Percentiles rank a stretch among this genome's conserved stretches.
These are phyloP conservation scores for Paraplagusia blochii DNA, from an alignment of 2,113 vertebrate genomes.

Conservation along the genomic window DNA sequence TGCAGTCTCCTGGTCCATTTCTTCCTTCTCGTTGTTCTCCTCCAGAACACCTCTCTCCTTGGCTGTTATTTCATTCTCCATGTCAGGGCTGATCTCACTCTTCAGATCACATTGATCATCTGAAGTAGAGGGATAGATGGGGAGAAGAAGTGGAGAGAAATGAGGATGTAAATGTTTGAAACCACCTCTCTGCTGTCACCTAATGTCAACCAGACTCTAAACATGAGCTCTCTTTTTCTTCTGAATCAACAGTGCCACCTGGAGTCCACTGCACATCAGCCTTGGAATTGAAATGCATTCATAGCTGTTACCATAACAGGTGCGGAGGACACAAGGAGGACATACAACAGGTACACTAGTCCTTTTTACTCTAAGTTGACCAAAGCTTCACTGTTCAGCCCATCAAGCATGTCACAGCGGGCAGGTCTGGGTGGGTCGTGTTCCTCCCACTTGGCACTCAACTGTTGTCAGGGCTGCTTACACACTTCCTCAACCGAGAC, in stretches of 20 bases:
- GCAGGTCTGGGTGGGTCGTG: no score
- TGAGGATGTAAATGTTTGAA: constrained; percentile 18
- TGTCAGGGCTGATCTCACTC: constrained; percentile 59
- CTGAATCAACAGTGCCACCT: constrained; percentile 65
- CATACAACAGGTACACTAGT: no score
- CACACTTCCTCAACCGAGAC: no score
- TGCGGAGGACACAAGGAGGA: no score
- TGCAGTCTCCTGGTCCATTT: constrained; percentile 59
- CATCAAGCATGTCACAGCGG: no score
- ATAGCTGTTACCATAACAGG: no score
- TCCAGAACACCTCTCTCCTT: constrained; percentile 72
- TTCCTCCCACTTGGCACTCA: no score
- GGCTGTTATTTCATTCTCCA: constrained; percentile 68
- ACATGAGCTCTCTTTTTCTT: neutral
- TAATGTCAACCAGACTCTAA: constrained; percentile 3
- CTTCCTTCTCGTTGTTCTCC: constrained; percentile 74
- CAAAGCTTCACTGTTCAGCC: no score
- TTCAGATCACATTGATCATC: constrained; percentile 72
- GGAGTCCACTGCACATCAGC: constrained; percentile 5
- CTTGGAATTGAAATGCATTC: neutral
- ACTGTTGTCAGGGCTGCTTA: no score
- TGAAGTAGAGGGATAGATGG: constrained; percentile 38
- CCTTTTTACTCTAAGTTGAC: no score
- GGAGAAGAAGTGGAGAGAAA: constrained; percentile 6
- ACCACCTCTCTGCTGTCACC: constrained; percentile 6